Evolutionary conservation across 2,888 invertebrate genomes (phyloP), one percentile per base, ranked within the genome.

Genomic region (Abrostola tripartita): DNA sequence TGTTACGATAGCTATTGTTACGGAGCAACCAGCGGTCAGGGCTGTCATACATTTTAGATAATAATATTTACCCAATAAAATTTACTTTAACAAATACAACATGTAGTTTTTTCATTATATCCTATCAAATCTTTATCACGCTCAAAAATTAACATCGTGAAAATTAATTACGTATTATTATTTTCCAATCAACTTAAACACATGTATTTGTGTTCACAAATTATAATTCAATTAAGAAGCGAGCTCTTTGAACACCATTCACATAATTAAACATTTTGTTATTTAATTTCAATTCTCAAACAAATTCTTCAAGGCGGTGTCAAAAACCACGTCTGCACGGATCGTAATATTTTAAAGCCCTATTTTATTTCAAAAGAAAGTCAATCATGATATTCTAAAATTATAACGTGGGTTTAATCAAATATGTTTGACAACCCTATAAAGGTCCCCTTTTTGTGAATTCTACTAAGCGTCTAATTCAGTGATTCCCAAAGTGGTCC

Each of bases 1-100:
- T 92, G 92, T 89, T 91, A 88, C 90, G 86, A 88, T 90, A 88
- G 88, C 91, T 88, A 90, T 93, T 93, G 91, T 92, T 85, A 80
- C 81, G 63, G 72, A 64, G 58, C 69, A 68, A 71, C 81, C 84
- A 87, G 86, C 82, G 88, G 88, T 87, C 84, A 93, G 93, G 93
- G 93, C 70, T 93, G 90, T 84, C 89, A 79, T 86, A 83, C 77
- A 82, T 84, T 63, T 65, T 68, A 68, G 76, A 81, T 79, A 84
- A 71, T 71, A 63, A 72, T 68, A 65, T 76, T 74, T 72, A 61
- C 59, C 65, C 58, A 68, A 68, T 68, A 63, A 64, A 68, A 76
- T 78, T 78, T 72, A 81, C 62, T 78, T 80, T 64, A 76, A 66
- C 75, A 79, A 71, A 71, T 61, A 71, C 66, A 70, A 66, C 55